Conservation (phyloP, 2,797 vertebrate species). For the Lagorchestes hirsutus region DNA sequence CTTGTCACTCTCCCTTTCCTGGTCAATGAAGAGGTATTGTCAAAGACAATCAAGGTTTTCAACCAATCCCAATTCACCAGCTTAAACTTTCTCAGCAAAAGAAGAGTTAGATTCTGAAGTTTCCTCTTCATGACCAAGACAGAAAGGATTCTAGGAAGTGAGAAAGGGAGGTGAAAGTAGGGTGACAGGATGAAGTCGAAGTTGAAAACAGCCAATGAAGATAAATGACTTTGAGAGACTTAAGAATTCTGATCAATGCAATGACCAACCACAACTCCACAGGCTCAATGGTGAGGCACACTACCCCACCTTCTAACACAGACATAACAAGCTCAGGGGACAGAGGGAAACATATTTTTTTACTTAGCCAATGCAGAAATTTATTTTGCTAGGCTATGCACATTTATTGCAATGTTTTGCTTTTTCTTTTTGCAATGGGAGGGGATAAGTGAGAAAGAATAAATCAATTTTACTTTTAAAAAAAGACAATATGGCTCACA, state of each 20-base stretch:
- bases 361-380: background rate
- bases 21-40: background rate
- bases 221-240: background rate
- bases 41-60: slow-evolving; percentile 1
- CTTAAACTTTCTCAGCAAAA: slow-evolving; percentile 37
- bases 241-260: background rate
- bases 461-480: background rate
- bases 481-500: background rate
- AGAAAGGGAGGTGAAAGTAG: background rate
- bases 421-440: background rate
- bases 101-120: slow-evolving; percentile 42
- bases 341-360: background rate
- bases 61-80: background rate
- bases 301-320: background rate
- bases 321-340: background rate
- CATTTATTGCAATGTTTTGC: background rate
- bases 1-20: background rate
- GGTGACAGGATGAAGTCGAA: background rate
- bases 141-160: slow-evolving; percentile 23
- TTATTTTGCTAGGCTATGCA: background rate
- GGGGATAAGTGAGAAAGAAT: background rate
- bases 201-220: slow-evolving; percentile 46
- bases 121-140: slow-evolving; percentile 55
- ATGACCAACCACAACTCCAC: background rate
- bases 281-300: background rate